Evolutionary conservation across 1,140 invertebrate genomes (phyloP).

Genomic region (Drosophila lini): DNA sequence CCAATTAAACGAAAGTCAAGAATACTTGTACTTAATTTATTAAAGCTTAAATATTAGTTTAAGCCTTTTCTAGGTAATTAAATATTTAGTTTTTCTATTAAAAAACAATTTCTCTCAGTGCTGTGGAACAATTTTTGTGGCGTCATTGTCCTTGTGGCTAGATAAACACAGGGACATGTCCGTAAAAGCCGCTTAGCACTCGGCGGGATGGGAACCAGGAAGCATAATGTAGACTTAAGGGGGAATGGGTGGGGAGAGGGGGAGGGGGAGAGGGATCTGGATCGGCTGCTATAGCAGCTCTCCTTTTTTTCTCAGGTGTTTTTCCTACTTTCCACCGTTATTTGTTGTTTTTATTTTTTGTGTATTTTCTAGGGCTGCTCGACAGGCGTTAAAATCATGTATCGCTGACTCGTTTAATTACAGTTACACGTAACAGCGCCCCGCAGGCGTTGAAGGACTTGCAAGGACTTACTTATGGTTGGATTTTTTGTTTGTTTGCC

Average conservation of each 20-base stretch:
- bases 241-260: conserved; percentile 16
- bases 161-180: conserved; percentile 64
- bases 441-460: conserved; percentile 3
- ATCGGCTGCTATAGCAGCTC: conserved; percentile 12
- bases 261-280: conserved; percentile 2
- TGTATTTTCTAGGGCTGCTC: conserved; percentile 41
- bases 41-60: too few species aligned
- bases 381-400: conserved; percentile 81
- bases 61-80: too few species aligned
- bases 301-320: conserved; percentile 36
- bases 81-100: too few species aligned
- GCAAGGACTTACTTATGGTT: conserved; percentile 2
- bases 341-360: conserved; percentile 18
- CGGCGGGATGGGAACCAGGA: conserved; percentile 15
- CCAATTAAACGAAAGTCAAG: too few species aligned
- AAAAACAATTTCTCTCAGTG: conserved; percentile 14
- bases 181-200: conserved; percentile 78
- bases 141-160: conserved; percentile 74
- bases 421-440: conserved; percentile 73
- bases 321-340: conserved; percentile 24
- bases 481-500: background rate
- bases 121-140: conserved; percentile 51
- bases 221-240: conserved; percentile 67
- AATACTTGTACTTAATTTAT: too few species aligned
- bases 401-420: conserved; percentile 81